Percentiles rank a stretch among this genome's conserved stretches.
Conservation (phyloP, 1,140 invertebrate species). For the Phymastichus coffea region DNA sequence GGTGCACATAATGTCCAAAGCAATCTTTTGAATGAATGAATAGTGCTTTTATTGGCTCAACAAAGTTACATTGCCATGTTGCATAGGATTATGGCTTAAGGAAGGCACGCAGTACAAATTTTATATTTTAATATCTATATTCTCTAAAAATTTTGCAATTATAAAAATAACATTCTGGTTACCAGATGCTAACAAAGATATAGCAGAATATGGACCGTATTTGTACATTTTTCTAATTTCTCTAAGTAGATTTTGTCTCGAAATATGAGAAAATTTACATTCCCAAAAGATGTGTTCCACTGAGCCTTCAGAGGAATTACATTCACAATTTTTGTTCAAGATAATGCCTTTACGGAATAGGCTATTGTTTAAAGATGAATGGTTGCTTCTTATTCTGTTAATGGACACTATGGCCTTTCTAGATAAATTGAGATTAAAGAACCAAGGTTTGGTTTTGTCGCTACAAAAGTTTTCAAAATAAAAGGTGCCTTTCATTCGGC, state of each 20-base stretch:
- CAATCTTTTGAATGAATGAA: too few relatives aligned
- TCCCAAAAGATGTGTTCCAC: conserved; percentile 24
- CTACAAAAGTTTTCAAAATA: conserved; percentile 20
- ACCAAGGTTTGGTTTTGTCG: conserved; percentile 11
- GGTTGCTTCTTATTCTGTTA: conserved; percentile 25
- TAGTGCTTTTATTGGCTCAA: too few relatives aligned
- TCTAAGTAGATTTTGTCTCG: conserved; percentile 9
- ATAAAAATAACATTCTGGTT: too few relatives aligned
- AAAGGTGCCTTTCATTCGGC: background rate
- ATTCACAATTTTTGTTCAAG: conserved; percentile 3
- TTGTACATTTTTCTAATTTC: background rate
- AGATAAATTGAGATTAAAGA: background rate
- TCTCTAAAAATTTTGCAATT: too few relatives aligned
- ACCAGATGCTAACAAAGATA: too few relatives aligned
- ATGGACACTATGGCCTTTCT: conserved; percentile 8
- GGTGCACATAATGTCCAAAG: too few relatives aligned
- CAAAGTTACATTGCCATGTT: too few relatives aligned
- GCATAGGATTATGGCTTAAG: too few relatives aligned
- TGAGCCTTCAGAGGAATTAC: background rate
- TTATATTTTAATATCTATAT: too few relatives aligned
- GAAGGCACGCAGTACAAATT: too few relatives aligned
- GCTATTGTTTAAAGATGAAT: conserved; percentile 19
- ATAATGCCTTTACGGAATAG: conserved; percentile 15
- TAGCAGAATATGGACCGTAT: background rate
- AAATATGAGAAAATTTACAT: background rate